Conservation (phyloP, 2,797 vertebrate species). For the Astyanax mexicanus region DNA sequence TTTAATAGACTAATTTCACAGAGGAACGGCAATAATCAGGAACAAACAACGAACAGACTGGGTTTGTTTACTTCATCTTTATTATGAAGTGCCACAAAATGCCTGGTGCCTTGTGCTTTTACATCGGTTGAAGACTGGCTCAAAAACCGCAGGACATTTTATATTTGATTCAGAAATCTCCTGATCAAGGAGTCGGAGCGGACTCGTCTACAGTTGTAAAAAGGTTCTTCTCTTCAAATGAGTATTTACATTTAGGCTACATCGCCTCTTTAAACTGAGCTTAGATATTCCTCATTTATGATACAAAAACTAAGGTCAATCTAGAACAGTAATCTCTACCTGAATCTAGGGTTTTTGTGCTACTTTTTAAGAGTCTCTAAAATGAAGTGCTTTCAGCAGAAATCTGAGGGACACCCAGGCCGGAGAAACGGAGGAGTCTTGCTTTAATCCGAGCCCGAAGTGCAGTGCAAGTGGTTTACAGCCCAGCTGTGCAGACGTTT, state of each 20-base stretch:
- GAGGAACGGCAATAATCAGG: conserved; percentile 60
- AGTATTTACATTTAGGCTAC: conserved; percentile 75
- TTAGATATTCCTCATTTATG: conserved; percentile 77
- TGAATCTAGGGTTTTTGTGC: conserved; percentile 91
- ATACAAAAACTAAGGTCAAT: conserved; percentile 87
- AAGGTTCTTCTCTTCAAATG: conserved; percentile 79
- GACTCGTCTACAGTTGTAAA: conserved; percentile 84
- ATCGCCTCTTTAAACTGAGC: conserved; percentile 79
- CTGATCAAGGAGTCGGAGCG: conserved; percentile 78
- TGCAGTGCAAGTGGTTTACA: conserved; percentile 58
- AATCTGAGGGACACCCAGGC: conserved; percentile 73
- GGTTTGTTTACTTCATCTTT: conserved; percentile 83
- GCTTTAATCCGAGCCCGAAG: conserved; percentile 47
- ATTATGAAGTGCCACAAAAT: conserved; percentile 91
- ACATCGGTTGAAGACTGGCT: conserved; percentile 88
- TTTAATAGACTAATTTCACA: conserved; percentile 60
- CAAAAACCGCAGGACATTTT: conserved; percentile 76
- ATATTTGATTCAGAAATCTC: conserved; percentile 70
- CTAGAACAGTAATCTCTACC: conserved; percentile 85
- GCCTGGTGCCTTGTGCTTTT: conserved; percentile 88
- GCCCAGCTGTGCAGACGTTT: conserved; percentile 54
- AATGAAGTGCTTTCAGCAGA: conserved; percentile 81
- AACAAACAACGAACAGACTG: conserved; percentile 66
- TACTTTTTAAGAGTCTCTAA: conserved; percentile 85
- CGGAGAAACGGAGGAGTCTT: conserved; percentile 66